Conservation (phyloP, 1,140 invertebrate species). For the Zaprionus vittiger region DNA sequence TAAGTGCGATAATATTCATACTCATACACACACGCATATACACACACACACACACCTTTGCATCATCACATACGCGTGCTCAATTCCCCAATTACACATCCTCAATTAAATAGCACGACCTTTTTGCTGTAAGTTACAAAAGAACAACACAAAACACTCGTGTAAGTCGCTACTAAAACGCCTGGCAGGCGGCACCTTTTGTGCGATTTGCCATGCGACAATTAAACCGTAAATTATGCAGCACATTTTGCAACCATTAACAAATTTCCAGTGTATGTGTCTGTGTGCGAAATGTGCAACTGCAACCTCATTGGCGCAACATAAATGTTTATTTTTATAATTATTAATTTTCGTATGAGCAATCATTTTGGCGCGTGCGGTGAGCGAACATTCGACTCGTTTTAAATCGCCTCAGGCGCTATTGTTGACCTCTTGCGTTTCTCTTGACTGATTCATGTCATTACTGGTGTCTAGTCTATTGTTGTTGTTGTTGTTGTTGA, state of each 20-base stretch:
- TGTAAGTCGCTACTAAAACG: constrained; percentile 56
- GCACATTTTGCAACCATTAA: constrained; percentile 74
- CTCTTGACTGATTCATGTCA: constrained; percentile 67
- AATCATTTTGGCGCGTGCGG: constrained; percentile 77
- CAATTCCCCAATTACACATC: constrained; percentile 68
- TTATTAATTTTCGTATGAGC: constrained; percentile 53
- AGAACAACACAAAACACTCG: constrained; percentile 20
- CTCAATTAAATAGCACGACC: constrained; percentile 75
- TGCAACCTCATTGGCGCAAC: constrained; percentile 57
- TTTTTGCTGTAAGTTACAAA: constrained; percentile 41
- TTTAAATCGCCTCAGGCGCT: constrained; percentile 53
- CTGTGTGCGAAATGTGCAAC: constrained; percentile 13
- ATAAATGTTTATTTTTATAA: constrained; percentile 77
- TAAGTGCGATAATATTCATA: constrained; percentile 18
- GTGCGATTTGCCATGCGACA: constrained; percentile 66
- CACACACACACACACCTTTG: not conserved
- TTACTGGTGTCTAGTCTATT: constrained; percentile 14
- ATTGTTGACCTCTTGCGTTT: constrained; percentile 10
- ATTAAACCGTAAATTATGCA: constrained; percentile 78
- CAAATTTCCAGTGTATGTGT: constrained; percentile 54
- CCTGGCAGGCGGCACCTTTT: constrained; percentile 66
- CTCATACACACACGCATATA: not conserved
- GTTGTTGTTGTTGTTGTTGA: constrained; percentile 5
- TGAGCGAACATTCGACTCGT: constrained; percentile 63
- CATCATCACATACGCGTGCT: not conserved